Conservation (phyloP, 2,888 invertebrate genomes). For the Agriopis aurantiaria region DNA sequence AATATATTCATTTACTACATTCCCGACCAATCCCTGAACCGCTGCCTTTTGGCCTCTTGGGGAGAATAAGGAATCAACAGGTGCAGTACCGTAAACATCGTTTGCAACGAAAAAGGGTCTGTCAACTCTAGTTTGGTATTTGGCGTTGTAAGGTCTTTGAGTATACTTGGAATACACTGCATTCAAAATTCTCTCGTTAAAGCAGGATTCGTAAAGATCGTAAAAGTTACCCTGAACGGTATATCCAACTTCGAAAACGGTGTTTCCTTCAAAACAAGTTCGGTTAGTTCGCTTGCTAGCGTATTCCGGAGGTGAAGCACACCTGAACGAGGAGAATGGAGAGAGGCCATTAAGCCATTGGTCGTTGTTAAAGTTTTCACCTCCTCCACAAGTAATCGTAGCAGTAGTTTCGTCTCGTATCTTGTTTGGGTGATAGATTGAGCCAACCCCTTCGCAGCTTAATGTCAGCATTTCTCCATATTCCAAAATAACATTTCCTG, state of each 20-base stretch:
- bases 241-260: constrained; percentile 75
- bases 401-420: constrained; percentile 54
- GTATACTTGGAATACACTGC: constrained; percentile 74
- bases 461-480: constrained; percentile 67
- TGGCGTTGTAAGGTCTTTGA: constrained; percentile 74
- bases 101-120: constrained; percentile 72
- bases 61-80: constrained; percentile 68
- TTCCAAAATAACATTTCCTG: constrained; percentile 66
- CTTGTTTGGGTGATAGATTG: constrained; percentile 63
- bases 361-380: constrained; percentile 66
- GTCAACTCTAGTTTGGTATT: constrained; percentile 71
- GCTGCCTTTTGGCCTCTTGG: constrained; percentile 66
- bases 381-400: constrained; percentile 65
- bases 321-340: constrained; percentile 63
- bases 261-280: constrained; percentile 65
- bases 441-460: constrained; percentile 67
- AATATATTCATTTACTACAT: constrained; percentile 70
- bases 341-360: constrained; percentile 66
- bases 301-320: constrained; percentile 62
- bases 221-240: constrained; percentile 63
- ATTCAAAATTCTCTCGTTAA: constrained; percentile 62
- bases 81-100: constrained; percentile 59
- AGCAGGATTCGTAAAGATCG: constrained; percentile 75
- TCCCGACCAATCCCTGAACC: constrained; percentile 64
- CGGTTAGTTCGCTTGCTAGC: constrained; percentile 63